phyloP scores from a whole-genome alignment of 2,797 vertebrate genomes.

The Novumbra hubbsi region DNA sequence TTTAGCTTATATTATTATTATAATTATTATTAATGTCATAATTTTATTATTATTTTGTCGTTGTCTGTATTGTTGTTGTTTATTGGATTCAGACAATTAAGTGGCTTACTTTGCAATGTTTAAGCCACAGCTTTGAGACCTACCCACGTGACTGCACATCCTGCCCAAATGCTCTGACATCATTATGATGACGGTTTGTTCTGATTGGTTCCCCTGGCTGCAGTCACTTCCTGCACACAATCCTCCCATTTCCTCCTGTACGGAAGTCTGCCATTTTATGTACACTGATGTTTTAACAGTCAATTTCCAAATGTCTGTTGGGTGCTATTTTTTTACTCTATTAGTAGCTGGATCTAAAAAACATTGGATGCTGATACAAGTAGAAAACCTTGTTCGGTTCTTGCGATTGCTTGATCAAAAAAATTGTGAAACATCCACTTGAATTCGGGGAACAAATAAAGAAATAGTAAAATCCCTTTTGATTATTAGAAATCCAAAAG shows the following conservation, averaged over 20 bases:
- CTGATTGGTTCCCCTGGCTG: slow-evolving; percentile 53
- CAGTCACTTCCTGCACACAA: slow-evolving; percentile 57
- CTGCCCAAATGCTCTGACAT: slow-evolving; percentile 65
- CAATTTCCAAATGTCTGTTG: slow-evolving; percentile 21
- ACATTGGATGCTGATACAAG: slow-evolving; percentile 41
- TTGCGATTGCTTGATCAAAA: slow-evolving; percentile 46
- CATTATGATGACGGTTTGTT: slow-evolving; percentile 53
- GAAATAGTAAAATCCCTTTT: slow-evolving; percentile 14
- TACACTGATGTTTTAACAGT: slow-evolving; percentile 11
- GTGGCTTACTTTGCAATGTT: slow-evolving; percentile 70
- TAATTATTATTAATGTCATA: slow-evolving; percentile 77
- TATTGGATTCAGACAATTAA: slow-evolving; percentile 70
- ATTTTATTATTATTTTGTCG: slow-evolving; percentile 68
- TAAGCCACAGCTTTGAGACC: slow-evolving; percentile 62
- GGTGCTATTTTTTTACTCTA: slow-evolving; percentile 40
- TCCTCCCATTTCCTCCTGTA: neutral
- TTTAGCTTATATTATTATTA: slow-evolving; percentile 73
- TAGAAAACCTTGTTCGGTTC: slow-evolving; percentile 40
- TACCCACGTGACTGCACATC: slow-evolving; percentile 78
- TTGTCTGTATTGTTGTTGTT: slow-evolving; percentile 64
- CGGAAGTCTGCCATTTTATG: neutral
- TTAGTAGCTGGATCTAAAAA: slow-evolving; percentile 27
- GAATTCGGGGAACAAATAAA: neutral
- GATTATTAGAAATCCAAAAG: slow-evolving; percentile 27
- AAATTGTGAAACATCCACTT: slow-evolving; percentile 21